Evolutionary conservation across 1,140 invertebrate species (phyloP).

Genomic region (Cydia amplana): DNA sequence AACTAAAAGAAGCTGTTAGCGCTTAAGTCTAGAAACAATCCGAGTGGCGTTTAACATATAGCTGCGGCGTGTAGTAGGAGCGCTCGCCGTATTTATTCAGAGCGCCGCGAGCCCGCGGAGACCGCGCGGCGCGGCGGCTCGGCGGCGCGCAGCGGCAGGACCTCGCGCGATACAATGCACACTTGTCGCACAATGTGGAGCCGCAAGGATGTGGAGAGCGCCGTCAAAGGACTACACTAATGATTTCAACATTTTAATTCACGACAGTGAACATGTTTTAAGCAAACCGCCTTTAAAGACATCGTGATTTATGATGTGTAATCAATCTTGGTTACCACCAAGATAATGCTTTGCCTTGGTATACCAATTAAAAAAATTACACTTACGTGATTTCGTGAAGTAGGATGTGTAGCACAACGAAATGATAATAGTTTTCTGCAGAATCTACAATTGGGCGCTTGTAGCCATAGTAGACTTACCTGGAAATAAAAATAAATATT

Average conservation of each 20-base stretch:
- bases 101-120: conserved; percentile 21
- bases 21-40: conserved; percentile 54
- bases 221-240: conserved; percentile 26
- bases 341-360: background rate
- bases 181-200: conserved; percentile 27
- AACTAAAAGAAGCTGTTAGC: conserved; percentile 68
- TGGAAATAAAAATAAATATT: background rate
- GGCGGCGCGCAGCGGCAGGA: conserved; percentile 6
- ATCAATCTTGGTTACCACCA: background rate
- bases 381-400: conserved; percentile 1
- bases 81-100: conserved; percentile 34
- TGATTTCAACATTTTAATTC: conserved; percentile 24
- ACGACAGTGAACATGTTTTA: background rate
- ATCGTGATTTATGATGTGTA: background rate
- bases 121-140: conserved; percentile 7
- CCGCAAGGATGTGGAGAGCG: conserved; percentile 12
- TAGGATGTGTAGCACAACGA: background rate
- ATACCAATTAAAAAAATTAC: background rate
- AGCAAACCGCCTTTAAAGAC: background rate
- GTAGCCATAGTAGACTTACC: background rate
- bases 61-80: conserved; percentile 22
- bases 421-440: background rate
- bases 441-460: background rate
- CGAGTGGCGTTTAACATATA: conserved; percentile 43
- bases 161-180: conserved; percentile 32